Evolutionary conservation across 2,797 vertebrate species (phyloP), one percentile per base, ranked within the genome.

Genomic region (Hypotaenidia philippensis): DNA sequence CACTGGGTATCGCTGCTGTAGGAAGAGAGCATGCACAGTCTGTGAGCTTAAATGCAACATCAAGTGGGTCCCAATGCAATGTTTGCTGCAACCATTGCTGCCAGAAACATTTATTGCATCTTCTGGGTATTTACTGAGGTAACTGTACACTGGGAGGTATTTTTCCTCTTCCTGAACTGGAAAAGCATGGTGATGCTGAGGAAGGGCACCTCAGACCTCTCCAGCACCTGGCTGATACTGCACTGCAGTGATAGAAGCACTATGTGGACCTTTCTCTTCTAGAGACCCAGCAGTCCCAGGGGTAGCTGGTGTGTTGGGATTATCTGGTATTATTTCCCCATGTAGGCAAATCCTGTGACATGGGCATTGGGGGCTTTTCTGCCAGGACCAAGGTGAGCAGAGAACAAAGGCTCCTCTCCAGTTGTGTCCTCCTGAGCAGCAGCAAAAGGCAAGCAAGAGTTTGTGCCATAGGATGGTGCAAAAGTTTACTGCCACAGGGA

Each of bases 11-110:
- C n/a, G 49, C 49, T 47, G 38, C 31, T 56, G 65, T 40, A 31
- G 49, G 34, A 57, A 11, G 6, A 31, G 49, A 29, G 23, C 0
- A 1, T 40, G 44, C 15, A 7, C 9, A 0, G 20, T 32, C n/a
- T 2, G 4, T 45, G 55, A 74, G 55, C 29, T 59, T 15, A 23
- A 79, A 25, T 4, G 19, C 25, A 16, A 17, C 27, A 11, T 19
- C 20, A 15, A 12, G 11, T 2, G 8, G 15, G 21, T 80, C 56
- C 34, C 0, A 3, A 8, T 19, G 32, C 44, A 12, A 5, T 45
- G 29, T 50, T 57, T 5, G 10, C 22, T 72, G 34, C 27, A 27
- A 4, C 38, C 20, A 4, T 40, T 68, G 31, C 60, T 29, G 13
- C 29, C 44, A 36, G 44, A 34, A 77, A 11, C 7, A 6, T 25